Base-by-base conservation (phyloP, 2,888 invertebrate genomes). In the Serrognathus titanus region DNA sequence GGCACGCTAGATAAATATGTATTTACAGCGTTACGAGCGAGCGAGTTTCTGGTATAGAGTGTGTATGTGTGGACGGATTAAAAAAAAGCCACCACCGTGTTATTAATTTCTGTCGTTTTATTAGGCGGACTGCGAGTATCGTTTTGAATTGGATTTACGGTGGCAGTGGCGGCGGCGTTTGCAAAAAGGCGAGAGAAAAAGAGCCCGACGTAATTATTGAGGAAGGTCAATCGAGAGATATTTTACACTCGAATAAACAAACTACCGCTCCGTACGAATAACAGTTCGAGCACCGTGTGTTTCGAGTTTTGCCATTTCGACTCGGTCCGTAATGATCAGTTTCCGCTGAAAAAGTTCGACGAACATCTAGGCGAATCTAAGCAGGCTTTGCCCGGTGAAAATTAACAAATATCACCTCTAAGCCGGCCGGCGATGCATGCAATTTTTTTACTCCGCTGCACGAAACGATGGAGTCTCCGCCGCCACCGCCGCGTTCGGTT, bases 211-310 rank as follows among this genome's bases (percentile, higher is more conserved):
- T 60, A 55, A 59, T 62, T 66, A 66, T 68, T 66, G 66, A 66
- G 68, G 69, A 69, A 71, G 70, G 72, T 71, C 70, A 69, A 66
- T 63, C 66, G 61, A 66, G 68, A 70, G 63, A 31, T 31, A 71
- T 69, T 72, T 71, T 66, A 70, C 70, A 69, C 68, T 71, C 59
- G 66, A 68, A 51, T 70, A 64, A 62, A 65, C 66, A 62, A 58
- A 57, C 51, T 54, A 54, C 59, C 60, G 60, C 60, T 57, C 60
- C 36, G 54, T 39, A 52, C 51, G 48, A 55, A 60, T 59, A 49
- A 31, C 57, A 49, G 53, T 52, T 48, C 53, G 54, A 57, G 57
- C 53, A 51, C 54, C 57, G 53, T 54, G 51, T 37, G 43, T n/a
- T 51, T 54, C 48, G 57, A 59, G 51, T 57, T 53, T 58, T 55